phyloP scores from a whole-genome alignment of 2,888 invertebrate species.

The Dilophus febrilis region DNA sequence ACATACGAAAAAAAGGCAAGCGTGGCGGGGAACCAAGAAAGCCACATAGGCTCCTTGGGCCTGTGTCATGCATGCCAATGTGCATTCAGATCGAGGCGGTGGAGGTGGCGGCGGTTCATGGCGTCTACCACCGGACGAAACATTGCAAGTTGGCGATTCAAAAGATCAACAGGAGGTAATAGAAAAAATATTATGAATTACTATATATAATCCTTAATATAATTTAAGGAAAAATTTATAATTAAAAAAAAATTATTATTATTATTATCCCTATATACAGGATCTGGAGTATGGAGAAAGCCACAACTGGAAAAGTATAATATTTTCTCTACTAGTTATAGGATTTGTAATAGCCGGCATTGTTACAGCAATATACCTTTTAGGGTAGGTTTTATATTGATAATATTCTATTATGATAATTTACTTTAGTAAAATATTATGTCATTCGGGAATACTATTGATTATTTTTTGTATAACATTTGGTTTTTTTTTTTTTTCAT shows the following conservation, averaged over 20 bases:
- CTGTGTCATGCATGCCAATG: conserved; percentile 78
- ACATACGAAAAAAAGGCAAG: conserved; percentile 39
- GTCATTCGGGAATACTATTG: too few relatives aligned
- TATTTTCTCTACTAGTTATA: conserved; percentile 74
- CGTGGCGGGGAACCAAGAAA: conserved; percentile 36
- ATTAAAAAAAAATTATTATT: too few relatives aligned
- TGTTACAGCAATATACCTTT: conserved; percentile 72
- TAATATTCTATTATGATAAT: neutral
- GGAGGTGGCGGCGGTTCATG: conserved; percentile 49
- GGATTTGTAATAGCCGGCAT: conserved; percentile 75
- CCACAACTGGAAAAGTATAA: conserved; percentile 77
- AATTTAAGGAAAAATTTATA: too few relatives aligned
- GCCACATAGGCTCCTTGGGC: conserved; percentile 33
- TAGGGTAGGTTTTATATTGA: conserved; percentile 43
- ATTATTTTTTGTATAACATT: too few relatives aligned
- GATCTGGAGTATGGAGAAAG: conserved; percentile 66
- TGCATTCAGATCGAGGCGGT: conserved; percentile 68
- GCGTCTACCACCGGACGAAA: conserved; percentile 85
- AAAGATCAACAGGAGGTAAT: conserved; percentile 55
- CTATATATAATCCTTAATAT: too few relatives aligned
- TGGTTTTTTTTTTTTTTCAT: too few relatives aligned
- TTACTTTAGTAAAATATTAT: too few relatives aligned
- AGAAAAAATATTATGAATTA: too few relatives aligned
- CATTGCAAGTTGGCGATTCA: conserved; percentile 77
- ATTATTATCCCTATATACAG: too few relatives aligned